phyloP scores from a whole-genome alignment of 2,888 invertebrate species.

The Erynnis tages region DNA sequence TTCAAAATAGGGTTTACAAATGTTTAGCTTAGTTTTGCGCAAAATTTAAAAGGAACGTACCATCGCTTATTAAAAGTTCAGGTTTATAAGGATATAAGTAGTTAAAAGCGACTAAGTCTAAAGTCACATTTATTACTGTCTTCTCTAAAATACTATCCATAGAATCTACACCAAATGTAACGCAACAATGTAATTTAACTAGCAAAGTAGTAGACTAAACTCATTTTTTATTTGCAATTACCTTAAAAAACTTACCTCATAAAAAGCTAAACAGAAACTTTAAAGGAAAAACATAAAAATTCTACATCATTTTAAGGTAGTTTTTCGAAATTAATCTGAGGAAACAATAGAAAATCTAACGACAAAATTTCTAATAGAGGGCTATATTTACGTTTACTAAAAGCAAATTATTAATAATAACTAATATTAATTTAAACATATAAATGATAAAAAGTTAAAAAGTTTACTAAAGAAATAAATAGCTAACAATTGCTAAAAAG shows the following conservation, averaged over 20 bases:
- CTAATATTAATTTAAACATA: too few relatives aligned
- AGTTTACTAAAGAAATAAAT: not conserved
- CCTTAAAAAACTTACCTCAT: not conserved
- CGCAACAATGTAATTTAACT: slow-evolving; percentile 39
- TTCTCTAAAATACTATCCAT: slow-evolving; percentile 52
- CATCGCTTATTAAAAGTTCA: not conserved
- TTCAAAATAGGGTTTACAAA: not conserved
- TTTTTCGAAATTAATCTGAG: too few relatives aligned
- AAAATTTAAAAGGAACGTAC: not conserved
- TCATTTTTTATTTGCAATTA: not conserved
- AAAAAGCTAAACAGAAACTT: too few relatives aligned
- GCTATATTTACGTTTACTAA: too few relatives aligned
- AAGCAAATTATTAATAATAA: too few relatives aligned
- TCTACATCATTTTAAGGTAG: too few relatives aligned
- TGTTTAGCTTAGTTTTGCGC: not conserved
- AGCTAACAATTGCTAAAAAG: not conserved
- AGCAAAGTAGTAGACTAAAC: not conserved
- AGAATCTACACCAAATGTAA: slow-evolving; percentile 48
- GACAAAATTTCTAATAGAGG: too few relatives aligned
- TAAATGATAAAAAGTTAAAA: too few relatives aligned
- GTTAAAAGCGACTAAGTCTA: slow-evolving; percentile 46
- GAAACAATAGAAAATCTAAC: too few relatives aligned
- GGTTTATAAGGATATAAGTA: too few relatives aligned
- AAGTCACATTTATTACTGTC: slow-evolving; percentile 81
- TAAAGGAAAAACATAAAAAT: too few relatives aligned